Base-by-base conservation (phyloP, 2,888 invertebrate species). In the Andrena haemorrhoa region DNA sequence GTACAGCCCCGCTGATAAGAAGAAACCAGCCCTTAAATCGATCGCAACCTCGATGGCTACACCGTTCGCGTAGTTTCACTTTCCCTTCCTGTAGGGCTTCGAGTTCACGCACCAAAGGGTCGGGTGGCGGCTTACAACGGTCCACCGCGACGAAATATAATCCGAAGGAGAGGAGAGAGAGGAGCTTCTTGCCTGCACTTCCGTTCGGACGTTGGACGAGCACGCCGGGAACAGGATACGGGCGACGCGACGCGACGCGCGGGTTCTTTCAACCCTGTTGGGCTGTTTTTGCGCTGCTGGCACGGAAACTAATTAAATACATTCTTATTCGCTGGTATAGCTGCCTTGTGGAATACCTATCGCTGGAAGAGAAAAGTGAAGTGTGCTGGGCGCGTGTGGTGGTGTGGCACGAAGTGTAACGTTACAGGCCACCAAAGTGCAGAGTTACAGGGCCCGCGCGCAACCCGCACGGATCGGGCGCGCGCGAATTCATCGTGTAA, bases 131-230 rank as follows among this genome's bases (percentile, higher is more conserved):
- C 65, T 35, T 60, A 16, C 77, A 47, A 68, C 66, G 81, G 26
- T 56, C 63, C 58, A 29, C 74, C 68, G 41, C 69, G 69, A 70
- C 84, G 87, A 86, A 86, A 86, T 66, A 82, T 75, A 80, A 87
- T 83, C 77, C 82, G 70, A 12, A 47, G 12, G 66, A 29, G 20
- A 65, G 83, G 72, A 23, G 23, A 71, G 77, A 82, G 75, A 41
- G 16, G 41, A n/a, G n/a, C 85, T 87, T 86, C 87, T 79, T 84
- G 82, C 75, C 71, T 66, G 64, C 65, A 68, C 72, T 83, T 83
- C 83, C 79, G 79, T 33, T 58, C 66, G 64, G 74, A 82, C 82
- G 75, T 79, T 53, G 47, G 60, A 75, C 74, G 64, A 41, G 23
- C 56, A 26, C 47, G 20, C 56, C 70, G 31, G 51, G 71, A 80